Conservation (phyloP, 2,888 invertebrate genomes). For the Fragum fragum region DNA sequence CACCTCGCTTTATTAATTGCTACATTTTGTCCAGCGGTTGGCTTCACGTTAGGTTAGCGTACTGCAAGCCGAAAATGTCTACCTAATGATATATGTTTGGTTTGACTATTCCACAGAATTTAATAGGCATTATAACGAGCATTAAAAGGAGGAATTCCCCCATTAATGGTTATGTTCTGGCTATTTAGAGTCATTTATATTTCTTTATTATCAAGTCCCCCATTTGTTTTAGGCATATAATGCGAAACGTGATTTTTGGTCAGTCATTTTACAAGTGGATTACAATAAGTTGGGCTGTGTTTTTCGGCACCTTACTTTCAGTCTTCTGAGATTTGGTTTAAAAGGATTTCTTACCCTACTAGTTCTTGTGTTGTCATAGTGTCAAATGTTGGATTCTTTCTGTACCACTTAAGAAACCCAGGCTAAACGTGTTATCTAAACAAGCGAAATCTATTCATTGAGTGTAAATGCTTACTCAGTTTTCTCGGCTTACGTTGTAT, state of each 20-base stretch:
- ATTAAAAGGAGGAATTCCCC: slow-evolving; percentile 62
- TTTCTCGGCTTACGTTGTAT: no score
- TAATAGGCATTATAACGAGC: slow-evolving; percentile 63
- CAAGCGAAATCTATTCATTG: no score
- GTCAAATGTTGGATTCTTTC: neutral
- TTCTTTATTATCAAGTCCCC: slow-evolving; percentile 65
- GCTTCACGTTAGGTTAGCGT: neutral
- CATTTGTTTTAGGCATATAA: slow-evolving; percentile 68
- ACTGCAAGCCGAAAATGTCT: slow-evolving; percentile 45
- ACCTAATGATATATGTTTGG: slow-evolving; percentile 57
- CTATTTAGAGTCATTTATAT: slow-evolving; percentile 69
- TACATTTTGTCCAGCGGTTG: slow-evolving; percentile 12
- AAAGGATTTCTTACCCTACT: neutral
- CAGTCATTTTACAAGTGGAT: slow-evolving; percentile 59
- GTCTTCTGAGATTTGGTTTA: slow-evolving; percentile 17
- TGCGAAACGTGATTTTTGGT: slow-evolving; percentile 44
- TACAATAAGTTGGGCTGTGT: slow-evolving; percentile 32
- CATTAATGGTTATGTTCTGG: slow-evolving; percentile 66
- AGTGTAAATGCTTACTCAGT: no score
- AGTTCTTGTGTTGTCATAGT: neutral
- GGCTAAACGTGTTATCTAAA: no score
- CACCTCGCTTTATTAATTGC: slow-evolving; percentile 26
- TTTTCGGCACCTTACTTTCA: slow-evolving; percentile 25
- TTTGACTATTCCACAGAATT: slow-evolving; percentile 60
- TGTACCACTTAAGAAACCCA: neutral